Percentiles rank a stretch among this genome's conserved stretches.
phyloP scores from a whole-genome alignment of 2,113 vertebrate genomes.

The Eptatretus burgeri region DNA sequence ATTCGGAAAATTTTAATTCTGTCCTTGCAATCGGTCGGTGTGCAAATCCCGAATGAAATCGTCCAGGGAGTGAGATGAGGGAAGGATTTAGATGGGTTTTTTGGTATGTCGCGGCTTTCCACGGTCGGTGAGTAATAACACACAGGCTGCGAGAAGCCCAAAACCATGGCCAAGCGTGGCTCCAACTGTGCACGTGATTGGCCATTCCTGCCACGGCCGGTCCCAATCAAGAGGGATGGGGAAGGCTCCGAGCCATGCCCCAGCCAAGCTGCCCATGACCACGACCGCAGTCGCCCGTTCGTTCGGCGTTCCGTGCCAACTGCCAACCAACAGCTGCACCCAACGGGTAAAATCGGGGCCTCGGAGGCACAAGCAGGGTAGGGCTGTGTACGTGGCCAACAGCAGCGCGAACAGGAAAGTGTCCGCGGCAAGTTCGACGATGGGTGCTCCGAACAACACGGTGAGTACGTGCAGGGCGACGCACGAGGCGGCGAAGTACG shows the following conservation, averaged over 20 bases:
- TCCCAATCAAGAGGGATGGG: constrained; percentile 90
- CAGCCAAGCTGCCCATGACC: constrained; percentile 34
- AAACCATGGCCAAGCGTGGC: neutral
- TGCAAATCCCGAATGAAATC: no score
- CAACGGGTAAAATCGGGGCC: constrained; percentile 70
- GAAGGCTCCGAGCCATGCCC: constrained; percentile 67
- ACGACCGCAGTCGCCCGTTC: constrained; percentile 74
- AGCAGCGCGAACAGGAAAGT: constrained; percentile 62
- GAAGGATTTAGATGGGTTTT: no score
- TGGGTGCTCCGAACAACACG: constrained; percentile 68
- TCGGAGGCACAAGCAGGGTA: constrained; percentile 58
- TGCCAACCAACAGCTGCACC: constrained; percentile 73
- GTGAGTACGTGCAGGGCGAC: constrained; percentile 52
- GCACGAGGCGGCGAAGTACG: constrained; percentile 66
- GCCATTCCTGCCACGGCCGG: constrained; percentile 72
- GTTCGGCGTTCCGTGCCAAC: constrained; percentile 56
- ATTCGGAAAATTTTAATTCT: no score
- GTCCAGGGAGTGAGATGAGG: no score
- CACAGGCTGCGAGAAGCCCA: neutral
- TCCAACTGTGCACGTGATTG: neutral
- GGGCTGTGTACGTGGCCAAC: constrained; percentile 49
- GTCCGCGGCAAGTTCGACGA: constrained; percentile 52
- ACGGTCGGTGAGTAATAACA: no score
- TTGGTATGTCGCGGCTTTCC: no score
- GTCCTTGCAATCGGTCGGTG: no score